These are phyloP conservation scores for Catostylus mosaicus DNA, from an alignment of 30 jellyfish, hydroid and myxozoan genomes.

Conservation along the genomic window DNA sequence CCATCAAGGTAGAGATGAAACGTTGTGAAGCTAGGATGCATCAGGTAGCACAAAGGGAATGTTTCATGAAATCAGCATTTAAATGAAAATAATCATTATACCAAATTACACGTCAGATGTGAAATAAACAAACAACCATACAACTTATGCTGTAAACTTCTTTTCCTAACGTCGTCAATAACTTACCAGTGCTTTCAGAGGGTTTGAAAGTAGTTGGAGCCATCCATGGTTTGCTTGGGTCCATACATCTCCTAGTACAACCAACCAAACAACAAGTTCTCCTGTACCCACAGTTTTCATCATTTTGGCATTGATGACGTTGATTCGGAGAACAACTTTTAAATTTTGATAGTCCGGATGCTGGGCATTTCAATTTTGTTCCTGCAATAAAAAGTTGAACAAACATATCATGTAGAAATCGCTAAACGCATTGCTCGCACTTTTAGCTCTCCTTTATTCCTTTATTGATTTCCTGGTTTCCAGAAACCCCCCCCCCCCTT, in stretches of 20 bases:
- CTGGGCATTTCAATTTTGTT: conserved; percentile 18
- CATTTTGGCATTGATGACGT: conserved; percentile 9
- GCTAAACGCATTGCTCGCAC: neutral
- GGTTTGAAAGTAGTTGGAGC: neutral
- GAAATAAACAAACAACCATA: too few relatives aligned
- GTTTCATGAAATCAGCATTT: too few relatives aligned
- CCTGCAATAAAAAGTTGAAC: conserved; percentile 2
- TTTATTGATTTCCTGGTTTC: too few relatives aligned
- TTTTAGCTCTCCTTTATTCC: neutral
- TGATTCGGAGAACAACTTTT: conserved; percentile 3
- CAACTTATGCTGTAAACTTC: too few relatives aligned
- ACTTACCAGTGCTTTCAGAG: neutral
- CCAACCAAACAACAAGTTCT: conserved; percentile 32
- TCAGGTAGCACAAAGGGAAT: too few relatives aligned
- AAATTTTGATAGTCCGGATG: neutral
- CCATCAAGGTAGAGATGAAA: too few relatives aligned
- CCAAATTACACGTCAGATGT: neutral
- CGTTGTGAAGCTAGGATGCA: too few relatives aligned
- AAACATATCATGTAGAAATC: neutral
- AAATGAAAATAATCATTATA: too few relatives aligned
- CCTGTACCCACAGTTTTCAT: conserved; percentile 20
- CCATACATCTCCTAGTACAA: conserved; percentile 19
- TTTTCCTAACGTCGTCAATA: neutral
- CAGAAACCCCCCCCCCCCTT: too few relatives aligned
- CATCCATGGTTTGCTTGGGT: conserved; percentile 16